Evolutionary conservation across 2,888 invertebrate species (phyloP), one percentile per base, ranked within the genome.

Genomic region (Trachelus tabidus): DNA sequence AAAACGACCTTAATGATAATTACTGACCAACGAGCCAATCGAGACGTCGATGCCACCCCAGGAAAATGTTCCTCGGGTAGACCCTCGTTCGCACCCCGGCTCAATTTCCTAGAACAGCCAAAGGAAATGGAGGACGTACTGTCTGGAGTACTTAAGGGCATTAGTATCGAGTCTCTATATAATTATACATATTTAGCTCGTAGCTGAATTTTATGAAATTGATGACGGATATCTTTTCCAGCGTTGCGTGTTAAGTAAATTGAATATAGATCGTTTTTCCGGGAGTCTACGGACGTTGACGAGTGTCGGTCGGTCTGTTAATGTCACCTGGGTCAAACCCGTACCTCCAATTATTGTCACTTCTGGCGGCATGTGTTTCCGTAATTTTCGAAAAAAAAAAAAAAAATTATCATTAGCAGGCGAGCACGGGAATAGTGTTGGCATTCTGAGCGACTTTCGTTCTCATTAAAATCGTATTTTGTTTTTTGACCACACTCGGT

Each of bases 1-100:
- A 85, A 56, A 84, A 81, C 85, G 84, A 56, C 84, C 82, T 82
- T 85, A 84, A 86, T 84, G 81, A 80, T 85, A 90, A 90, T 90
- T 90, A 90, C 89, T 88, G 88, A 88, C 89, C 90, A 88, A 68
- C 80, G 71, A 71, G 71, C 31, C 71, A 33, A 56, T 56, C 40
- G 40, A 56, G 40, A 56, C 23, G 40, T 56, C 23, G 40, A 56
- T 9, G 40, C 40, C 40, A 56, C 40, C 40, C 40, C 40, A 9
- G 40, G 40, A 56, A 56, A 56, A 56, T 56, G 23, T 56, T 56
- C 40, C 40, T 56, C 40, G 23, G 15, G 23, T 23, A 56, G 40
- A 56, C 40, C 40, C 40, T 56, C 40, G 15, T 56, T 56, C 40
- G 40, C 23, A 56, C 40, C 23, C 40, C 23, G 23, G 40, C 40